Evolutionary conservation across 1,140 invertebrate genomes (phyloP), one percentile per base, ranked within the genome.

Genomic region (Pseudachorutes palmiensis): DNA sequence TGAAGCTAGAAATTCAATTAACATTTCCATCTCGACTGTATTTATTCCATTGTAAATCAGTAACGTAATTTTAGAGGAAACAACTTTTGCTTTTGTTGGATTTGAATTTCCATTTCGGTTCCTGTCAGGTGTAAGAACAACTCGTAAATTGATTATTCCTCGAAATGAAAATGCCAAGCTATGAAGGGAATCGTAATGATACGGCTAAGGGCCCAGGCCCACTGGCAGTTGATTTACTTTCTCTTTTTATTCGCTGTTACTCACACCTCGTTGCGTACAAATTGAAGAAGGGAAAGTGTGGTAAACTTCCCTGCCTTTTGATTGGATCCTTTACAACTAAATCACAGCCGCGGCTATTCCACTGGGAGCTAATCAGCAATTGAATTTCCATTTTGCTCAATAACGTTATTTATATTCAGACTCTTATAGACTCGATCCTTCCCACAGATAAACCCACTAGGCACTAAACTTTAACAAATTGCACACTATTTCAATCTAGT

Each of bases 221-320:
- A n/a, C n/a, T n/a, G n/a, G n/a, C n/a, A n/a, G n/a, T n/a, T n/a
- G n/a, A n/a, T n/a, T n/a, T n/a, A n/a, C n/a, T n/a, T n/a, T n/a
- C n/a, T n/a, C 12, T 55, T 24, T 16, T 55, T 55, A 16, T 55
- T 16, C 24, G 9, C 51, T 26, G 9, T 55, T 55, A 55, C 51
- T 55, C 51, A 55, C 51, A 55, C 51, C 51, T 55, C 51, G 51
- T 55, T 55, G 51, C 51, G 9, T 22, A 55, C 5, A 16, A 55
- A 55, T 55, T 55, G 51, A 55, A 55, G 51, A 55, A 45, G 24
- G 24, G 51, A 55, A 12, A 55, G 51, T 14, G 51, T 26, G 51
- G 24, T 3, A 9, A 55, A 45, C 9, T 22, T 5, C 24, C 51
- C 51, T 14, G 5, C 12, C 51, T 55, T 55, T 55, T 14, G 24